Base-by-base conservation (phyloP, 2,888 invertebrate genomes). In the Cheilosia scutellata region DNA sequence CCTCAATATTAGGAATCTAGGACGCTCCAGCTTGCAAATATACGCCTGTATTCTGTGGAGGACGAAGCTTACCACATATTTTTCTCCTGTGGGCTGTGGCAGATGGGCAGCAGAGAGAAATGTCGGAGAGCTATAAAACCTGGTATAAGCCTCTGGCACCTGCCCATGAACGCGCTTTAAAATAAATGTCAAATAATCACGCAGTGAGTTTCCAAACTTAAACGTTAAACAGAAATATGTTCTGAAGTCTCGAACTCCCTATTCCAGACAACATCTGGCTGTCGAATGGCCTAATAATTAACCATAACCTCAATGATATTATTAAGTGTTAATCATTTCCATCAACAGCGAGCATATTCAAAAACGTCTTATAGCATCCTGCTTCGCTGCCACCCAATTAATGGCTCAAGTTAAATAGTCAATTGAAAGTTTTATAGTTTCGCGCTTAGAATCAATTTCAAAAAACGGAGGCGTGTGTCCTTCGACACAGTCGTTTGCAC, bases 351-450 rank as follows among this genome's bases (percentile, higher is more conserved):
- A 65, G 25, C 51, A 63, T 42, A 71, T 65, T 65, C 63, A 72
- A 65, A 72, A 42, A 27, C 33, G 4, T 7, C 20, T 20, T 16
- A 40, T n/a, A 77, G 49, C 57, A 78, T 65, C 40, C 49, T 63
- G 58, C 13, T 65, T 60, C 29, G 31, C 60, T 60, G 44, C 33
- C 60, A 53, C 60, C 65, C 68, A 74, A 74, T 49, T 57, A 76
- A 74, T 62, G 16, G 66, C 62, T 62, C 42, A n/a, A 47, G 62
- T 51, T 65, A 74, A 83, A 74, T 49, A 68, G 68, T 62, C 62
- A 57, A 68, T 74, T 74, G 63, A 78, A 57, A 74, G 78, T 74
- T 78, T 83, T 70, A 78, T 83, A 74, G 78, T 70, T 68, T 44
- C 27, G 55, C 37, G 37, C 25, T 25, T 20, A 62, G 27, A 71